phyloP scores from a whole-genome alignment of 2,888 invertebrate genomes.

The Andrena minutula region DNA sequence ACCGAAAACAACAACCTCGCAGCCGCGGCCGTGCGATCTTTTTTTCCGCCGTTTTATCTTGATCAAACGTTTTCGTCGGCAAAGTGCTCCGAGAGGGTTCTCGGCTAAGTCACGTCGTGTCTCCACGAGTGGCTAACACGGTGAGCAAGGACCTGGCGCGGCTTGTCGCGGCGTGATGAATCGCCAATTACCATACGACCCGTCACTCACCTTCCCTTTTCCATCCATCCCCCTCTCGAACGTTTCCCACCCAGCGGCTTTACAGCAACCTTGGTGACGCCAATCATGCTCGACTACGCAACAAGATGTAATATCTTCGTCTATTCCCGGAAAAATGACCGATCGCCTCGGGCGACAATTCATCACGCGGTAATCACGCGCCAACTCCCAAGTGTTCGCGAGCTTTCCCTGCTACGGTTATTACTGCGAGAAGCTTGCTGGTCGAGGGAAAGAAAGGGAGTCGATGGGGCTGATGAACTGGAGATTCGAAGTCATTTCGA shows the following conservation, averaged over 20 bases:
- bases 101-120: slow-evolving; percentile 60
- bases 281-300: slow-evolving; percentile 61
- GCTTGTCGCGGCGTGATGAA: slow-evolving; percentile 68
- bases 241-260: slow-evolving; percentile 41
- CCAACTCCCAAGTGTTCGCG: slow-evolving; percentile 8
- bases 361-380: slow-evolving; percentile 45
- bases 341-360: slow-evolving; percentile 55
- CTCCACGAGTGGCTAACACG: slow-evolving; percentile 69
- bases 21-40: background rate
- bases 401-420: slow-evolving; percentile 23
- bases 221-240: slow-evolving; percentile 26
- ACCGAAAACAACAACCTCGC: slow-evolving; percentile 55
- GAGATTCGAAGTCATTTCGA: background rate
- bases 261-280: slow-evolving; percentile 60
- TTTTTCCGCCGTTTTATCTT: slow-evolving; percentile 59
- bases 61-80: slow-evolving; percentile 71
- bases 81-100: slow-evolving; percentile 59
- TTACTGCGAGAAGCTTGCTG: slow-evolving; percentile 6
- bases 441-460: background rate
- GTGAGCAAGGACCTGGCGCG: slow-evolving; percentile 62
- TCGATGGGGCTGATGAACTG: background rate
- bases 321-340: slow-evolving; percentile 57
- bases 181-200: slow-evolving; percentile 72
- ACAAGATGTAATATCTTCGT: slow-evolving; percentile 60
- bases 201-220: slow-evolving; percentile 59